Evolutionary conservation across 2,888 invertebrate species (phyloP).

Genomic region (Ganaspis brasiliensis): DNA sequence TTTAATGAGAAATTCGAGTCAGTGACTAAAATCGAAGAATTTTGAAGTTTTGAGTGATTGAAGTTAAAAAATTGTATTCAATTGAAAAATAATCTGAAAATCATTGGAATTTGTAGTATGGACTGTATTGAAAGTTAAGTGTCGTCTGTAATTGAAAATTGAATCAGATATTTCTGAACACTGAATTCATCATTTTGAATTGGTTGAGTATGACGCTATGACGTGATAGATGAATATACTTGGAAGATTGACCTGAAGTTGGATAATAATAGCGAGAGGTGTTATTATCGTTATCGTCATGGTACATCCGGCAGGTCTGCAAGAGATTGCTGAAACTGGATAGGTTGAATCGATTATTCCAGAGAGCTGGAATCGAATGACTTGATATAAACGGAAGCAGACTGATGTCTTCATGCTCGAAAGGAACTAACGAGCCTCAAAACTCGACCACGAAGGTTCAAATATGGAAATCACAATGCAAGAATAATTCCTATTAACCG

Average conservation of each 20-base stretch:
- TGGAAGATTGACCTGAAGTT: conserved; percentile 6
- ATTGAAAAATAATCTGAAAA: no score
- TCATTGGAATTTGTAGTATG: no score
- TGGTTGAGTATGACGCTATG: background rate
- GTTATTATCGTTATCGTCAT: conserved; percentile 32
- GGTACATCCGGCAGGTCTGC: conserved; percentile 27
- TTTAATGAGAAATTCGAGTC: no score
- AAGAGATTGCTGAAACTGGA: conserved; percentile 15
- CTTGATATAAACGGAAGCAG: conserved; percentile 9
- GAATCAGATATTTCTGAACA: background rate
- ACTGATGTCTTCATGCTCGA: conserved; percentile 46
- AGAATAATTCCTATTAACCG: conserved; percentile 64
- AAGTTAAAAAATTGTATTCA: no score
- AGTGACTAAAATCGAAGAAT: no score
- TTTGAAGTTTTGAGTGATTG: no score
- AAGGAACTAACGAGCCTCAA: conserved; percentile 55
- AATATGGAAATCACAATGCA: conserved; percentile 58
- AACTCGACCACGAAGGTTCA: conserved; percentile 42
- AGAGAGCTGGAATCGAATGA: conserved; percentile 36
- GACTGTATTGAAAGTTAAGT: no score
- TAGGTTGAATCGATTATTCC: conserved; percentile 40
- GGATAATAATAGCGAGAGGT: conserved; percentile 10
- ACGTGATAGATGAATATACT: background rate
- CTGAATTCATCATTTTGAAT: background rate
- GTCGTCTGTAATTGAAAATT: background rate